A percentile compares a stretch with the other conserved stretches of the same genome.
These are phyloP conservation scores for Centropristis striata DNA, from an alignment of 2,113 vertebrate species.

Conservation along the genomic window DNA sequence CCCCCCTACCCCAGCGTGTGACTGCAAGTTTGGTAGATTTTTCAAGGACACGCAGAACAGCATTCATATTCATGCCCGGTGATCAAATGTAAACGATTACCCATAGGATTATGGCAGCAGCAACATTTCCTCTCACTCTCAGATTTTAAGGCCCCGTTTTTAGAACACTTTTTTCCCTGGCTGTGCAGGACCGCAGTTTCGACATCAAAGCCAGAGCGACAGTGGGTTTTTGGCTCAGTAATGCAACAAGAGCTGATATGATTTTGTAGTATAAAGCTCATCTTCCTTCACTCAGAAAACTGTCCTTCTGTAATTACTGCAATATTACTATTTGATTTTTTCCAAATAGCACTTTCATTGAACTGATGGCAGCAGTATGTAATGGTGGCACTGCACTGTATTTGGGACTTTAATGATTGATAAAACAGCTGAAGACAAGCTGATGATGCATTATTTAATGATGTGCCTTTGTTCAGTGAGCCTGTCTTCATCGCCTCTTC, in stretches of 20 bases:
- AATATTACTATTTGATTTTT: slow-evolving; percentile 25
- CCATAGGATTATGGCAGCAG: slow-evolving; percentile 66
- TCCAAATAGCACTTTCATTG: background rate
- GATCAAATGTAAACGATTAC: slow-evolving; percentile 74
- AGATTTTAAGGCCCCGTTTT: slow-evolving; percentile 57
- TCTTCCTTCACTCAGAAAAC: slow-evolving; percentile 48
- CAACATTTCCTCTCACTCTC: slow-evolving; percentile 46
- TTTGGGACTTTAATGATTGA: slow-evolving; percentile 54
- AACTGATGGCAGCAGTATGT: background rate
- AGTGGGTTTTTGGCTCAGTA: slow-evolving; percentile 52
- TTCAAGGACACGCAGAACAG: slow-evolving; percentile 69
- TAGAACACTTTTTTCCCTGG: slow-evolving; percentile 32
- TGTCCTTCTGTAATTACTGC: slow-evolving; percentile 39
- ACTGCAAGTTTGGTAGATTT: slow-evolving; percentile 54
- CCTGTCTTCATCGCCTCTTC: slow-evolving; percentile 51
- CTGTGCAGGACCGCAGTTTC: slow-evolving; percentile 34
- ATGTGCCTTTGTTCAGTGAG: slow-evolving; percentile 61
- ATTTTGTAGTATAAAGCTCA: slow-evolving; percentile 45
- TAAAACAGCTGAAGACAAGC: slow-evolving; percentile 62
- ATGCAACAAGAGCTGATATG: slow-evolving; percentile 45
- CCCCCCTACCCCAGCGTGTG: slow-evolving; percentile 4
- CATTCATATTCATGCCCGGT: slow-evolving; percentile 72
- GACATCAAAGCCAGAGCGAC: slow-evolving; percentile 67
- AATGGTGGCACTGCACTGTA: slow-evolving; percentile 23
- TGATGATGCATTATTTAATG: slow-evolving; percentile 70